Conservation (phyloP, 2,797 vertebrate genomes). For the Ara ararauna region DNA sequence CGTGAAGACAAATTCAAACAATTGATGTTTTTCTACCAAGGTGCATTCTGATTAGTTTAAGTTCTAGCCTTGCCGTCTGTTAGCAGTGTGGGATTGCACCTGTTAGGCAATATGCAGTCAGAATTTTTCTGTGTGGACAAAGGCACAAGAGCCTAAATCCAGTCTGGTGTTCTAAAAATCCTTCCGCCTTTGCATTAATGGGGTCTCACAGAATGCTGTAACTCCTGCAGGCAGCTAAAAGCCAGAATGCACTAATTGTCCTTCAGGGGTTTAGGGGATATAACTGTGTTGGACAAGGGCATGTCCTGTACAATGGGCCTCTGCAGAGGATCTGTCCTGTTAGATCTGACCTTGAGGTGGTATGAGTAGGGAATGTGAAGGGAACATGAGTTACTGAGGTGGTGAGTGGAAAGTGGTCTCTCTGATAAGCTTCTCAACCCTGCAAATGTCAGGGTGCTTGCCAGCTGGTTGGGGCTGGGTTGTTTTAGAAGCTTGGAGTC, state of each 20-base stretch:
- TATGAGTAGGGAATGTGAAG: not conserved
- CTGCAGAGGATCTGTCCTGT: not conserved
- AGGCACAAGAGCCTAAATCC: not conserved
- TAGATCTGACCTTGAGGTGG: slow-evolving; percentile 21
- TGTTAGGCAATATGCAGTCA: not conserved
- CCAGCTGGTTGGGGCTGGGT: not conserved
- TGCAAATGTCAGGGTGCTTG: slow-evolving; percentile 34
- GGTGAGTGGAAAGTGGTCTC: slow-evolving; percentile 29
- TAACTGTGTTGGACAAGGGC: not conserved
- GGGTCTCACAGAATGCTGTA: not conserved
- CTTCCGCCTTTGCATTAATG: not conserved
- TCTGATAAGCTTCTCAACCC: slow-evolving; percentile 35
- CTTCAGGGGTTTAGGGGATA: not conserved
- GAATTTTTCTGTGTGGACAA: not conserved
- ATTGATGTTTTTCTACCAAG: not conserved
- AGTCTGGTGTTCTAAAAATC: not conserved
- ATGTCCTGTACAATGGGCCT: not conserved
- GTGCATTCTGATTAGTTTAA: not conserved
- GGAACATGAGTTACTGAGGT: not conserved
- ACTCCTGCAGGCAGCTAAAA: not conserved
- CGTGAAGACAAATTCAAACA: not conserved
- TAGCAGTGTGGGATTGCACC: not conserved
- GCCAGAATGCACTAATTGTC: fast-evolving
- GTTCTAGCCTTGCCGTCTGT: not conserved
- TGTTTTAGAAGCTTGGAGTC: slow-evolving; percentile 19